Evolutionary conservation across 2,888 invertebrate species (phyloP), one percentile per base, ranked within the genome.

Genomic region (Agrotis puta): DNA sequence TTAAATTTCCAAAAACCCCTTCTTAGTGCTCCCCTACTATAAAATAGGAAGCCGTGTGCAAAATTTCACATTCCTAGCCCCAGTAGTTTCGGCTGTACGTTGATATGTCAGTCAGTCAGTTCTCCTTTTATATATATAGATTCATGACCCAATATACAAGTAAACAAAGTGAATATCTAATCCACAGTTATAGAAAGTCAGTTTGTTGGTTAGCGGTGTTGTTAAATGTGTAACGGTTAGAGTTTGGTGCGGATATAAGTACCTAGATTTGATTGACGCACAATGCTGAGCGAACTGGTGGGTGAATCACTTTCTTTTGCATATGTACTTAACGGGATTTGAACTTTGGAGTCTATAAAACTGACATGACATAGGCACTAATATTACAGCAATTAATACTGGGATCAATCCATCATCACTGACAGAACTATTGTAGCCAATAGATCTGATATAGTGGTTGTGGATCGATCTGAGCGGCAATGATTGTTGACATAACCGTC

Each of bases 221-320:
- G n/a, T 47, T 39, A 3, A 45, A 5, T 14, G 6, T 9, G 1
- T 70, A 27, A 57, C 58, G 48, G 39, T 57, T 14, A 27, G 43
- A 4, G 14, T n/a, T 2, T 58, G 13, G 27, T 13, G 14, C 24
- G 18, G 14, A 48, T 57, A n/a, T n/a, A n/a, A n/a, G 16, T 56
- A 5, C 27, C 3, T 5, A 56, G 20, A 71, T 70, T 48, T 50
- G 14, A 48, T 13, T 50, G 45, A 71, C 24, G 18, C 24, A 69
- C 20, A 56, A 11, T 27, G 7, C 18, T 39, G 11, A 39, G 39
- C 39, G 39, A 39, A 39, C 5, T 22, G 18, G 1, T 11, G 20
- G 57, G 20, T 24, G 13, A 70, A 14, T 57, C 14, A 56, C 16
- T 24, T 56, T 24, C n/a, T 56, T 70, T 45, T 13, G 4, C 7